phyloP scores from a whole-genome alignment of 2,888 invertebrate species.

The Diplolepis rosae region DNA sequence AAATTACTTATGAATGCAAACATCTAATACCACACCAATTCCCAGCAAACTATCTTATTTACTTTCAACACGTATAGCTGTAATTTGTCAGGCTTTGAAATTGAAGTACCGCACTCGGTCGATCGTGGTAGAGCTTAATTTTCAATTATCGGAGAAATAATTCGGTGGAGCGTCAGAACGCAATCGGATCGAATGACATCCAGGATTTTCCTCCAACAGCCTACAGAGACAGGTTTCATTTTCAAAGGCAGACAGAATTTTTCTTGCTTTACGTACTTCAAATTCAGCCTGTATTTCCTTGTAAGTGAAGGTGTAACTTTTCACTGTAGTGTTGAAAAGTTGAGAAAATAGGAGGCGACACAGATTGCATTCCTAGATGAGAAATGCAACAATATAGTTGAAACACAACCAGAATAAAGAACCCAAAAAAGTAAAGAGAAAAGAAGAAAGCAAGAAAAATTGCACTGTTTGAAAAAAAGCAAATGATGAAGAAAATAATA shows the following conservation, averaged over 20 bases:
- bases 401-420: neutral
- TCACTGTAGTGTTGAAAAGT: neutral
- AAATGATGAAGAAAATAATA: neutral
- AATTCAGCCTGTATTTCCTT: neutral
- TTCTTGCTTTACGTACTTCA: neutral
- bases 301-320: neutral
- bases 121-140: conserved; percentile 11
- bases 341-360: neutral
- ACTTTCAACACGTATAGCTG: neutral
- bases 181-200: conserved; percentile 21
- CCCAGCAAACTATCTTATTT: neutral
- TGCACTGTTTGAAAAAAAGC: no score
- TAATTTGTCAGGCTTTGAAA: neutral
- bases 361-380: neutral
- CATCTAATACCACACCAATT: conserved; percentile 1
- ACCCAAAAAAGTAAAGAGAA: neutral
- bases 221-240: neutral
- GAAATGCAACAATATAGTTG: conserved; percentile 9
- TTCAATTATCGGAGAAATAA: conserved; percentile 31
- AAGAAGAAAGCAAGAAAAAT: no score
- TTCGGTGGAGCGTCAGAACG: conserved; percentile 11
- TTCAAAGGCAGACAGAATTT: neutral
- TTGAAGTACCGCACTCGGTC: conserved; percentile 7
- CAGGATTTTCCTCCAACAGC: neutral
- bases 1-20: no score